Evolutionary conservation across 2,797 vertebrate genomes (phyloP), one percentile per base, ranked within the genome.

Genomic region (Avahi laniger): DNA sequence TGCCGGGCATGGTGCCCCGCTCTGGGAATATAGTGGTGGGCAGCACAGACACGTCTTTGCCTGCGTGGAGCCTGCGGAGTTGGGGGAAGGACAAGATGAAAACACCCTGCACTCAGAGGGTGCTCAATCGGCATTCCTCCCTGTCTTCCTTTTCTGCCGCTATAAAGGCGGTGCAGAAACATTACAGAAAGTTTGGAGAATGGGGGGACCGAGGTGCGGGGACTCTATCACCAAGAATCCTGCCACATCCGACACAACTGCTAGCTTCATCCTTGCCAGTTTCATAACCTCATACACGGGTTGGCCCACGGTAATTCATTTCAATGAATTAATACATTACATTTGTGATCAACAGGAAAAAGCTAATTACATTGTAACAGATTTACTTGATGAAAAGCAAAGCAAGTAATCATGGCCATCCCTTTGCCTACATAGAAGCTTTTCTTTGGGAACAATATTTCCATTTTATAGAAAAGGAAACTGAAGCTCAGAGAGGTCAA

Each of bases 1-100:
- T 1, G 7, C 63, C 61, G 78, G 88, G n/a, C 9, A 43, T 0
- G 0, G 41, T n/a, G 35, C 33, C 8, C 12, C 76, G 43, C 15
- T 9, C 0, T 2, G 52, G n/a, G n/a, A 69, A 80, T 6, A 22
- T 0, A 2, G 28, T 1, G 0, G 1, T 0, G 6, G 90, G 38
- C 48, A 35, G 28, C 17, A 20, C 41, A 30, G n/a, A 35, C 0
- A 0, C 4, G 1, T 65, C 6, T 41, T 85, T 24, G 52, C 43
- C 33, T 28, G 14, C 12, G 0, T 0, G 24, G 85, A 54, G 57
- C 8, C 89, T 7, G 1, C 13, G 26, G 57, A 38, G 17, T 38
- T 11, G 6, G 8, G 50, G 52, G 17, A 38, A 50, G 17, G 50
- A 41, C 4, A 3, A 52, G 22, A 20, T 1, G 9, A 13, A 76